Base-by-base conservation (phyloP, 1,140 invertebrate species). In the Triops cancriformis region DNA sequence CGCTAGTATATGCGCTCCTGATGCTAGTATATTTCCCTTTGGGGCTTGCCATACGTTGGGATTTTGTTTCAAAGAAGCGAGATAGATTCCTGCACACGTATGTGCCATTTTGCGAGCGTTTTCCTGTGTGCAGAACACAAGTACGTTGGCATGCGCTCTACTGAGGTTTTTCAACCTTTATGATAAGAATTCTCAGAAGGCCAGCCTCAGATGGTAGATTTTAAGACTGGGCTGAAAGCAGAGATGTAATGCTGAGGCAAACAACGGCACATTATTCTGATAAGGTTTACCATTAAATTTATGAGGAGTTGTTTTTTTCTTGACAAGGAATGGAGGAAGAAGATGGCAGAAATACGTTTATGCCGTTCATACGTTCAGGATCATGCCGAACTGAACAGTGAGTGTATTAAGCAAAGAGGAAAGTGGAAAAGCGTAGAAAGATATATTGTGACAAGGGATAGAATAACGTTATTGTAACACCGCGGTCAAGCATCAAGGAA, bases 11-110 rank as follows among this genome's bases (percentile, higher is more conserved):
- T 64, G 18, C 51, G 51, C 51, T 9, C 51, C 51, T 64, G 18
- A 23, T 64, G 51, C 51, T 64, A 64, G 51, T 64, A 64, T 64
- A 64, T 64, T 64, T 64, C 51, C 51, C 51, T 64, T 64, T 64
- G 14, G n/a, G 14, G 14, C 51, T 23, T 64, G 23, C 51, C 51
- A 64, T 64, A 64, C 51, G 51, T 64, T n/a, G 10, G 51, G 51
- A 64, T 64, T 64, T 64, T 64, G 51, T 23, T 64, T 64, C 51
- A 64, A 64, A 64, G 51, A 64, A 64, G 51, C 51, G 51, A 64
- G 51, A 64, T 64, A 64, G 51, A 64, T 64, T 64, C 51, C 51
- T 64, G 51, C 14, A 64, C 51, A 64, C 51, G 14, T 14, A 64
- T 23, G 14, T 64, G 51, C 31, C 31, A 37, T 37, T 37, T 37